Evolutionary conservation across 1,140 invertebrate species (phyloP), one percentile per base, ranked within the genome.

Genomic region (Berghia stephanieae): DNA sequence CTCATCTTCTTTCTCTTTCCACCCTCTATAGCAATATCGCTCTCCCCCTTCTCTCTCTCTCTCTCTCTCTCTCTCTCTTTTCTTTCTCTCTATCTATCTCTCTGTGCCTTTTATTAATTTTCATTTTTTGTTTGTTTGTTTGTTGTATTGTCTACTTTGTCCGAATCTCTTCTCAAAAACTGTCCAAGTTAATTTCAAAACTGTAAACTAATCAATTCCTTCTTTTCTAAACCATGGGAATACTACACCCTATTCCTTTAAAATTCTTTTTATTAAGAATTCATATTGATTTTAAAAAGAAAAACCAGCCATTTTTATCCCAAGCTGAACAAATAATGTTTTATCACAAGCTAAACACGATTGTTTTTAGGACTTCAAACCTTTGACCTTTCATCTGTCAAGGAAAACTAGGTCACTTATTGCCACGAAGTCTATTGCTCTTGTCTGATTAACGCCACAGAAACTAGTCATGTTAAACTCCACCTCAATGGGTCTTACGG

Each of bases 291-390:
- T 49, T n/a, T n/a, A n/a, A 13, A 13, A n/a, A 49, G 46, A 49
- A 16, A 49, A 49, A 49, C 13, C 46, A 49, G 78, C 84, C 27
- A 63, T 81, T 34, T 71, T 86, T 3, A 84, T 81, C 44, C 81
- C 81, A 13, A 83, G 84, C 0, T 83, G 82, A 36, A 80, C 84
- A 21, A 83, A 83, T 13, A 80, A 80, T 13, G 79, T n/a, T n/a
- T n/a, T n/a, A n/a, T n/a, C n/a, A n/a, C n/a, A n/a, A n/a, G n/a
- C n/a, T n/a, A n/a, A n/a, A n/a, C n/a, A n/a, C n/a, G n/a, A n/a
- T n/a, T n/a, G n/a, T n/a, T n/a, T n/a, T n/a, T n/a, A n/a, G n/a
- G n/a, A n/a, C n/a, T n/a, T n/a, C n/a, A n/a, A n/a, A n/a, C n/a
- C n/a, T n/a, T n/a, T n/a, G n/a, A n/a, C n/a, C n/a, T n/a, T n/a